Percentiles rank a stretch among this genome's conserved stretches.
phyloP scores from a whole-genome alignment of 2,888 invertebrate genomes.

The Serripes groenlandicus region DNA sequence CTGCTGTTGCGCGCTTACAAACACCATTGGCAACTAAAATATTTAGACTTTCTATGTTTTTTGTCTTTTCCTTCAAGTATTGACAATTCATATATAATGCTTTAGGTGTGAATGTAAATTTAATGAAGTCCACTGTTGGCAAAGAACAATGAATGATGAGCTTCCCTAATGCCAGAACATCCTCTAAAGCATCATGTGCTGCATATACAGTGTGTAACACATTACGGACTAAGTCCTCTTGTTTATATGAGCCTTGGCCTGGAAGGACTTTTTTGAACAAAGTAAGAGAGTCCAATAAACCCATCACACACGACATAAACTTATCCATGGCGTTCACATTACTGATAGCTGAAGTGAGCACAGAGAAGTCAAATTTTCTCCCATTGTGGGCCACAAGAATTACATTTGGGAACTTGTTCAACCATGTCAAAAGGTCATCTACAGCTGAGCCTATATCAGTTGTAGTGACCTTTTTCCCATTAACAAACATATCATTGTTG shows the following conservation, averaged over 20 bases:
- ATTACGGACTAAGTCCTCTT: no score
- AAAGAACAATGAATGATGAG: no score
- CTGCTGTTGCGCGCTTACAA: background rate
- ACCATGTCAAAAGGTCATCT: background rate
- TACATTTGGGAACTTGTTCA: conserved; percentile 5
- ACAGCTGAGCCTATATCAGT: background rate
- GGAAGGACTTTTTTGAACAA: no score
- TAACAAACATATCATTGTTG: background rate
- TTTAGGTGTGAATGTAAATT: no score
- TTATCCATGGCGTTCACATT: background rate
- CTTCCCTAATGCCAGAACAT: no score
- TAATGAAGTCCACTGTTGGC: no score
- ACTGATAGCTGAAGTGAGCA: background rate
- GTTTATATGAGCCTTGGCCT: no score
- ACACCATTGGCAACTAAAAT: background rate
- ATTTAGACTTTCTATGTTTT: background rate
- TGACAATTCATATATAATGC: no score
- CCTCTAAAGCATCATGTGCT: no score
- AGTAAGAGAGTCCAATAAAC: no score
- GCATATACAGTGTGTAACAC: no score
- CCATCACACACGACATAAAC: no score
- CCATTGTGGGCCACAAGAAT: conserved; percentile 30
- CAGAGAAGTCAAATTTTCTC: conserved; percentile 19
- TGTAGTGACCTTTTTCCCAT: background rate
- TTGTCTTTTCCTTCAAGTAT: background rate